Evolutionary conservation across 2,888 invertebrate species (phyloP).

Genomic region (Ophion ellenae): DNA sequence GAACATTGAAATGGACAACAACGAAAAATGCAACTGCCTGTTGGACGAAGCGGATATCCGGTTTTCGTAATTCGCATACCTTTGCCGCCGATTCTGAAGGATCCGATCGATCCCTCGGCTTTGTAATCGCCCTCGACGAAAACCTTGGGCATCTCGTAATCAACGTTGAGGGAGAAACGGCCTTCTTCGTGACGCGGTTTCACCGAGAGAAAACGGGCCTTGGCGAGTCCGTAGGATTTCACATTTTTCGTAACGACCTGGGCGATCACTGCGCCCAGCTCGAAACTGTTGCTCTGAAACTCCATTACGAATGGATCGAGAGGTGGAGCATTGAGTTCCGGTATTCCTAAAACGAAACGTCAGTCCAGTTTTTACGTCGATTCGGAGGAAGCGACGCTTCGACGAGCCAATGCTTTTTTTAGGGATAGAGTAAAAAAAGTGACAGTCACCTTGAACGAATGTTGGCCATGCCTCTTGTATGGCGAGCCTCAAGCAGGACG

Average conservation of each 20-base stretch:
- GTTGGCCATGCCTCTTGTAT: slow-evolving; percentile 81
- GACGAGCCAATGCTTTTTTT: background rate
- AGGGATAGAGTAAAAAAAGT: slow-evolving; percentile 17
- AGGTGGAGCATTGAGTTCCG: slow-evolving; percentile 84
- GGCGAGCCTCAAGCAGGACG: slow-evolving; percentile 81
- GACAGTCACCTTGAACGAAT: slow-evolving; percentile 76
- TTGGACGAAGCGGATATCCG: background rate
- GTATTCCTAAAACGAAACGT: slow-evolving; percentile 82
- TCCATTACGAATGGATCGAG: slow-evolving; percentile 85
- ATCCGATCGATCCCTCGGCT: slow-evolving; percentile 87
- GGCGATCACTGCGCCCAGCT: slow-evolving; percentile 82
- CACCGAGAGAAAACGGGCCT: slow-evolving; percentile 85
- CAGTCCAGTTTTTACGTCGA: slow-evolving; percentile 20
- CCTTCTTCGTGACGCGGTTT: slow-evolving; percentile 86
- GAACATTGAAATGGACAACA: background rate
- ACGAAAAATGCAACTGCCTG: background rate
- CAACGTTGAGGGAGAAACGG: slow-evolving; percentile 86
- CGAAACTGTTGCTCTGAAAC: slow-evolving; percentile 83
- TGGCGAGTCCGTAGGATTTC: slow-evolving; percentile 85
- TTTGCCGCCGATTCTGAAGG: slow-evolving; percentile 87
- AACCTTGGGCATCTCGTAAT: slow-evolving; percentile 85
- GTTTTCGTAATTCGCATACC: slow-evolving; percentile 85
- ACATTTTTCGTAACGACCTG: slow-evolving; percentile 85
- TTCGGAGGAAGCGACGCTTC: background rate
- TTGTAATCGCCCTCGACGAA: slow-evolving; percentile 86